Base-by-base conservation (phyloP, 2,797 vertebrate genomes). In the Oryzias dopingdopingensis region DNA sequence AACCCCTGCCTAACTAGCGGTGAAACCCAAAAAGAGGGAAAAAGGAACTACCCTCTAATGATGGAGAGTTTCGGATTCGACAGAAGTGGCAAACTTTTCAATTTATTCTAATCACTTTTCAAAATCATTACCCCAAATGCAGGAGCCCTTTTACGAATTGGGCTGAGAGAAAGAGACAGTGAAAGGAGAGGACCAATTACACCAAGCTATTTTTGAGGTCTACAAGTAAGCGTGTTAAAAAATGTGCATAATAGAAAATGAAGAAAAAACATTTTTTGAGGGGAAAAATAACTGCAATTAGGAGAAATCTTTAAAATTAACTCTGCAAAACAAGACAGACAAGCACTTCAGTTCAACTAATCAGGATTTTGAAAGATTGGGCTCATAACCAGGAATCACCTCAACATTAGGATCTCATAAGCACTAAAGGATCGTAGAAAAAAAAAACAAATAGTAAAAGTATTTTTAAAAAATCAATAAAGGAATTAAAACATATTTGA, bases 51-150 rank as follows among this genome's bases (percentile, higher is more conserved):
- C 62, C 64, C 62, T 61, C 86, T 89, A 91, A 88, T 89, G 90
- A 92, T 89, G 86, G 85, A 86, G 84, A 71, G 87, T 80, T 86
- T 74, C 47, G 7, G 71, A 76, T 79, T 87, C 83, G 84, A 81
- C 85, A 82, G 79, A 82, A 70, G 80, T 66, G 44, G 62, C 59
- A 29, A 71, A 84, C 84, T 88, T 78, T 81, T 81, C 74, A 79
- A 88, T 88, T 90, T 84, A 88, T 90, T 90, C 89, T 90, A 91
- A 91, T 89, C 85, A 90, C 84, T 72, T 80, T 66, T 74, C 85
- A 79, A 76, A 88, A 86, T 88, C 88, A 86, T 89, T 87, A 91
- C 83, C 77, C 61, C 71, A 70, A 82, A 87, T 80, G 83, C 75
- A 72, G 59, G 49, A 67, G 74, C 72, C 74, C 76, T 74, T 59